A percentile compares a stretch with the other conserved stretches of the same genome.
Conservation (phyloP, 2,797 vertebrate species). For the Bothrops alternatus region DNA sequence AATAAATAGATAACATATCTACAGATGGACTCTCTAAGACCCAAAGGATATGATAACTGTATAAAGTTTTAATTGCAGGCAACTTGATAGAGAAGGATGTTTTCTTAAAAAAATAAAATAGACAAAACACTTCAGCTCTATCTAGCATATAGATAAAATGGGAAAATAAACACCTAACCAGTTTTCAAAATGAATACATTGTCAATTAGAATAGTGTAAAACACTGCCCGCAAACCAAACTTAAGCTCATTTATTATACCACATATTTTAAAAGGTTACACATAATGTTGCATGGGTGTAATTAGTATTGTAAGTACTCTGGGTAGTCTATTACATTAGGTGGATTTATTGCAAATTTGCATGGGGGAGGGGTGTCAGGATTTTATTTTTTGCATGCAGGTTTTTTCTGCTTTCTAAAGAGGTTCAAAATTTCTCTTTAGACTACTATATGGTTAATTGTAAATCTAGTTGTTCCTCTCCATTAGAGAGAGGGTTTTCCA, state of each 20-base stretch:
- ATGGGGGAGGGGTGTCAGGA: background rate
- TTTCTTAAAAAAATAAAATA: constrained; percentile 4
- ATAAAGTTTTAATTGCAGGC: background rate
- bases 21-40: background rate
- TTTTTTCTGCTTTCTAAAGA: background rate
- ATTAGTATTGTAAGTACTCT: background rate
- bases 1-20: constrained; percentile 2
- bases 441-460: background rate
- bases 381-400: background rate
- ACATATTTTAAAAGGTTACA: constrained; percentile 22
- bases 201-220: background rate
- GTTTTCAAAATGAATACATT: background rate
- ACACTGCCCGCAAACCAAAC: background rate
- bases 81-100: background rate
- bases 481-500: background rate
- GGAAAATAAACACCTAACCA: background rate
- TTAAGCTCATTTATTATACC: constrained; percentile 31
- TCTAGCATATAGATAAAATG: background rate
- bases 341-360: background rate
- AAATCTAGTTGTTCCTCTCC: background rate
- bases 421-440: background rate
- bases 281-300: constrained; percentile 10
- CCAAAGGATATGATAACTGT: background rate
- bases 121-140: background rate
- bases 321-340: accelerated